These are phyloP conservation scores for Macaca mulatta DNA, from an alignment of 2,113 vertebrate species.

Conservation along the genomic window DNA sequence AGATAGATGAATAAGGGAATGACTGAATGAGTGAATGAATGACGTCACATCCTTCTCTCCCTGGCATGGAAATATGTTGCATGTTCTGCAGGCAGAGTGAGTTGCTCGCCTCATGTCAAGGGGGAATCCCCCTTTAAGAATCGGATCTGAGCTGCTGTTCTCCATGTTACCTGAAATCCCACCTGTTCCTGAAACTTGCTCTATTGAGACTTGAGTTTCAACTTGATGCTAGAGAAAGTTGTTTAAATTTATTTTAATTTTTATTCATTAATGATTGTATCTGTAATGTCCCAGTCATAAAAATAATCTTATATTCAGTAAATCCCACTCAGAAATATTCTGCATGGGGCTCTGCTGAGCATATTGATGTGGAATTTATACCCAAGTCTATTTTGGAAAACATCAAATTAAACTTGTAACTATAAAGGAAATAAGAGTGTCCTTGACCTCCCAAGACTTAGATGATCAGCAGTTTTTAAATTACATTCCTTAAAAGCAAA, in stretches of 20 bases:
- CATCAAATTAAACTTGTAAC: background rate
- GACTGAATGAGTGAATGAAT: background rate
- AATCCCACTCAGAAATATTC: background rate
- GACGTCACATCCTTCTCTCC: background rate
- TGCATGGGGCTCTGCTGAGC: background rate
- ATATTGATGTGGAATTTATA: background rate
- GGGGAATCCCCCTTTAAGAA: too few species aligned
- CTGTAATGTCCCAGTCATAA: background rate
- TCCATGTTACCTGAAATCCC: background rate
- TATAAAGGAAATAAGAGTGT: background rate
- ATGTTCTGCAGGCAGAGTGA: background rate
- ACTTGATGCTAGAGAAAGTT: too few species aligned
- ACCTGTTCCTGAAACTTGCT: background rate
- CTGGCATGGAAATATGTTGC: background rate
- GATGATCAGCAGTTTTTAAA: background rate
- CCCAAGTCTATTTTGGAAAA: background rate
- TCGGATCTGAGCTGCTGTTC: rapidly evolving
- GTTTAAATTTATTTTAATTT: background rate
- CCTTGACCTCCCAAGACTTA: background rate
- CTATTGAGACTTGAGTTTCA: background rate
- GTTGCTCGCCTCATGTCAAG: too few species aligned
- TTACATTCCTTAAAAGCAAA: background rate
- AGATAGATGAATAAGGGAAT: background rate
- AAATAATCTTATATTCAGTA: background rate
- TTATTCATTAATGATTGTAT: background rate